phyloP scores from a whole-genome alignment of 2,797 vertebrate species.

The Ctenochaetus hawaiiensis region DNA sequence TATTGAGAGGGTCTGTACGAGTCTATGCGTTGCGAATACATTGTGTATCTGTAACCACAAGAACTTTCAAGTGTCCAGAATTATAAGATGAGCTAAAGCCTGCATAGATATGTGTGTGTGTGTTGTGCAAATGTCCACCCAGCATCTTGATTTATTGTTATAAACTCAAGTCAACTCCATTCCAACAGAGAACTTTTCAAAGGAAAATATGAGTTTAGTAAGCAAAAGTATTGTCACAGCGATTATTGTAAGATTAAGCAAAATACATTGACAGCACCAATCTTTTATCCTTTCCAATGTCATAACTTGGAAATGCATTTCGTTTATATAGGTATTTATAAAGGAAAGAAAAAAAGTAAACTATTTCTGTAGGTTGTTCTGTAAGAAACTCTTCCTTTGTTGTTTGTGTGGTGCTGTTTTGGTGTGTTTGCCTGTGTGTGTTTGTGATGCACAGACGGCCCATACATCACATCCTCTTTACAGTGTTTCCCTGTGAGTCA shows the following conservation, averaged over 20 bases:
- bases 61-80: constrained; percentile 14
- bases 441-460: constrained; percentile 76
- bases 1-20: too few species aligned
- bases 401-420: constrained; percentile 50
- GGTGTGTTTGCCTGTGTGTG: constrained; percentile 52
- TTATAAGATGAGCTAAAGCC: constrained; percentile 35
- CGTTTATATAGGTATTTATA: constrained; percentile 45
- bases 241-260: constrained; percentile 57
- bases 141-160: constrained; percentile 51
- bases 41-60: background rate
- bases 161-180: constrained; percentile 67
- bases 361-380: constrained; percentile 28
- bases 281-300: constrained; percentile 14
- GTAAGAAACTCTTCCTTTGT: constrained; percentile 39
- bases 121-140: constrained; percentile 69
- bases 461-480: constrained; percentile 86
- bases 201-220: constrained; percentile 43
- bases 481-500: constrained; percentile 84
- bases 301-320: constrained; percentile 41
- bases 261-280: constrained; percentile 14
- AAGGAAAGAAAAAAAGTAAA: background rate
- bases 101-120: constrained; percentile 53
- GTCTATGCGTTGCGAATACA: too few species aligned
- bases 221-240: constrained; percentile 44
- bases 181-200: constrained; percentile 41